Base-by-base conservation (phyloP, 2,888 invertebrate species). In the Ectemnius cavifrons region DNA sequence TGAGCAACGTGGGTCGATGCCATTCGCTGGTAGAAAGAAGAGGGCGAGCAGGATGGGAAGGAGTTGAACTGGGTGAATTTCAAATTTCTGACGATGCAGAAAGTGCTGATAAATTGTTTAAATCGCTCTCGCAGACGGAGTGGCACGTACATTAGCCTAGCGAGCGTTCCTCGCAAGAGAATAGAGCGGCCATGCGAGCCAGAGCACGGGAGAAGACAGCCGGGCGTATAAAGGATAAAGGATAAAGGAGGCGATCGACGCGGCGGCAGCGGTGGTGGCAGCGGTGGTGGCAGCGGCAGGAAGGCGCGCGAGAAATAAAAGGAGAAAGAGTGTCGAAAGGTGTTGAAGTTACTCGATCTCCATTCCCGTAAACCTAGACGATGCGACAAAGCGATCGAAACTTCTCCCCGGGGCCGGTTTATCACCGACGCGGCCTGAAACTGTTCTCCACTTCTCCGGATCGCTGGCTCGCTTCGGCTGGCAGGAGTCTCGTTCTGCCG, bases 301-400 rank as follows among this genome's bases (percentile, higher is more conserved):
- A 52, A 16, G 52, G 52, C 16, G 52, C 52, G 52, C 37, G 37
- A 37, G 37, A 16, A 52, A 52, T 52, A 52, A 52, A 64, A 61
- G 27, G 60, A 37, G 58, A 28, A 18, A 59, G 11, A 0, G 71
- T 16, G 20, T 45, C 49, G 27, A 63, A 66, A 75, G 78, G 77
- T 71, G 78, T 77, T 75, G 81, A 73, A 84, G 77, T 84, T 75
- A 80, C 79, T 79, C 84, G 81, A 82, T 81, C 81, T 77, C 60
- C 73, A 67, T 71, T 69, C 75, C 75, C 73, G 71, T 77, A 77
- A 76, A 84, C 81, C 84, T 83, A 81, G 80, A 81, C 84, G 85
- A 82, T 80, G 76, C 77, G 83, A 83, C 82, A 81, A 81, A 78
- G 78, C 80, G 81, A 83, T 75, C 76, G 72, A 73, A 56, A 70